Conservation (phyloP, 2,113 vertebrate species). For the Rissa tridactyla region DNA sequence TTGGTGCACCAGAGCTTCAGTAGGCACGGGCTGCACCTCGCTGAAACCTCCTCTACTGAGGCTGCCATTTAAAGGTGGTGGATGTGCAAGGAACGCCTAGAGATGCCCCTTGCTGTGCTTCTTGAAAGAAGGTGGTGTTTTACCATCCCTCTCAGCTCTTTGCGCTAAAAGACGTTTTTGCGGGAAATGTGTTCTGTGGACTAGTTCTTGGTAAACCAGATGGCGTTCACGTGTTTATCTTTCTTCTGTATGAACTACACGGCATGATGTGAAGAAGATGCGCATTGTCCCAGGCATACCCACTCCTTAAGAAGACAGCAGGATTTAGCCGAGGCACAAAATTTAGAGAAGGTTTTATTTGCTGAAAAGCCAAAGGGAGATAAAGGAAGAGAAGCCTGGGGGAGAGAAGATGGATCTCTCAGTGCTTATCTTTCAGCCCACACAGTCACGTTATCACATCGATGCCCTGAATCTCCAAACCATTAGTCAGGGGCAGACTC, state of each 20-base stretch:
- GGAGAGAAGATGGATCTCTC: conserved; percentile 21
- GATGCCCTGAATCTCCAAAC: not conserved
- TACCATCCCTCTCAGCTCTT: not conserved
- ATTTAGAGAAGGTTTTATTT: not conserved
- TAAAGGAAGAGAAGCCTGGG: not conserved
- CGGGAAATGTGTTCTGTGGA: not conserved
- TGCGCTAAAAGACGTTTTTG: not conserved
- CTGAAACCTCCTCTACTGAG: not conserved
- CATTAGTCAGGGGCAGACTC: not conserved
- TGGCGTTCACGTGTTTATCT: not conserved
- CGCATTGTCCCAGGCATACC: fast-evolving
- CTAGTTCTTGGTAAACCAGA: not conserved
- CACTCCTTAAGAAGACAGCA: not conserved
- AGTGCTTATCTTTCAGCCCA: conserved; percentile 38
- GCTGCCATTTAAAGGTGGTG: not conserved
- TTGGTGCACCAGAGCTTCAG: fast-evolving
- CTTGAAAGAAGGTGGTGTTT: not conserved
- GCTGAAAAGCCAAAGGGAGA: conserved; percentile 8
- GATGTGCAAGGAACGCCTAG: not conserved
- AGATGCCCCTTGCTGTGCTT: not conserved
- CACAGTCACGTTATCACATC: not conserved
- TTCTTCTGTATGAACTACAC: not conserved
- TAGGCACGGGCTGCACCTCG: not conserved
- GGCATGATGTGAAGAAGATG: not conserved
- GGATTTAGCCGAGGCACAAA: not conserved